phyloP scores from a whole-genome alignment of 2,797 vertebrate species.

The Acridotheres tristis region DNA sequence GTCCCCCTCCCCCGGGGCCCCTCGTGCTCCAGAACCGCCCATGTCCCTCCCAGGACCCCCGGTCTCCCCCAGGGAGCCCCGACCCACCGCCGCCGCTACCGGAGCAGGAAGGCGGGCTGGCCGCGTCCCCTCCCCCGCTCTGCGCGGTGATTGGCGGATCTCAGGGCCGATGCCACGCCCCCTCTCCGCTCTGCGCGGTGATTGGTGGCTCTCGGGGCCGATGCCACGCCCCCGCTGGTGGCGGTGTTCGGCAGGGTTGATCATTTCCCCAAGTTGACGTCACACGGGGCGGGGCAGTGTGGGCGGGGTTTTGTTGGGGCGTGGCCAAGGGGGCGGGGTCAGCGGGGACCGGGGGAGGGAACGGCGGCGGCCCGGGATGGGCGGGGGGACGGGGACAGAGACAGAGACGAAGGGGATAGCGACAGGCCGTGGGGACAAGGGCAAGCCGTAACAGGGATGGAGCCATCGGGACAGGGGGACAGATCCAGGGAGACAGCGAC shows the following conservation, averaged over 20 bases:
- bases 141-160: background rate
- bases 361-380: background rate
- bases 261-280: background rate
- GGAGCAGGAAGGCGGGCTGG: background rate
- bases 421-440: background rate
- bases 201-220: background rate
- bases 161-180: background rate
- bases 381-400: background rate
- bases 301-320: rapidly evolving
- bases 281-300: rapidly evolving
- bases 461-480: no score
- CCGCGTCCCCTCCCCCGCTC: rapidly evolving
- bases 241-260: rapidly evolving
- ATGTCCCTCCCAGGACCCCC: no score
- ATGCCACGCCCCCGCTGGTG: background rate
- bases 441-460: no score
- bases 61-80: no score
- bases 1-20: no score
- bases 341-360: background rate
- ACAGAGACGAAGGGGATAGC: no score
- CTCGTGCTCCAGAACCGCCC: background rate
- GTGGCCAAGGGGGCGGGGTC: background rate
- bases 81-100: background rate
- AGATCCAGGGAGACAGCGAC: no score
- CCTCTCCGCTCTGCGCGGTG: background rate